Conservation (phyloP, 2,888 invertebrate genomes). For the Mesochorus sp. region DNA sequence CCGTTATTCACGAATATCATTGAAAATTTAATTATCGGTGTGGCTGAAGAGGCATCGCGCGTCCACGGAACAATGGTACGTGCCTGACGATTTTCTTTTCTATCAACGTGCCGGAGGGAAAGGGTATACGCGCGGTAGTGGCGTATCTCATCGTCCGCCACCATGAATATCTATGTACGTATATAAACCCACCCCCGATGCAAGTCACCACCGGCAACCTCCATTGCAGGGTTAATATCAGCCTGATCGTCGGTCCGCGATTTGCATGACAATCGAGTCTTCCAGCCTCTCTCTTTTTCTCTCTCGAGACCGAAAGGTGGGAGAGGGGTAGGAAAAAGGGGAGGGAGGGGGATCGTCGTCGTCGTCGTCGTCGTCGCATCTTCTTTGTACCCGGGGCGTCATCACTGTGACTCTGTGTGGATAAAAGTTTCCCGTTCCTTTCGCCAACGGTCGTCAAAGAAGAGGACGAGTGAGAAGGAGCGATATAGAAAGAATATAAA, state of each 20-base stretch:
- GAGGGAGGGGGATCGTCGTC: constrained; percentile 44
- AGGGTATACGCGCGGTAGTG: constrained; percentile 24
- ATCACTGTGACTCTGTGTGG: constrained; percentile 57
- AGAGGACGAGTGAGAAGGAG: constrained; percentile 39
- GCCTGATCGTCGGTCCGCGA: constrained; percentile 69
- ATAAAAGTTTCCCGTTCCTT: constrained; percentile 42
- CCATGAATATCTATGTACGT: background rate
- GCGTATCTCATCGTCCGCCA: constrained; percentile 6
- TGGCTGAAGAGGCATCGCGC: constrained; percentile 37
- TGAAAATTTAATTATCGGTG: constrained; percentile 57
- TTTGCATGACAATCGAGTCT: constrained; percentile 76
- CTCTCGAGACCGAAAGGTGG: too few relatives aligned
- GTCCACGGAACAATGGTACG: constrained; percentile 51
- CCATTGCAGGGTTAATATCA: constrained; percentile 71
- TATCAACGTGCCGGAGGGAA: constrained; percentile 43
- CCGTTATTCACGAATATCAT: constrained; percentile 49
- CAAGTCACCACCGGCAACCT: constrained; percentile 24
- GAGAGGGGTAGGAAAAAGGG: too few relatives aligned
- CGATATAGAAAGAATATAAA: constrained; percentile 5
- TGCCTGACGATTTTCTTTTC: constrained; percentile 60
- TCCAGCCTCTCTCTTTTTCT: constrained; percentile 19
- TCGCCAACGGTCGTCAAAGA: constrained; percentile 53
- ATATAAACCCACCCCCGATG: background rate
- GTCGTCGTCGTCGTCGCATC: constrained; percentile 35
- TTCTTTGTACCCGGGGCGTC: constrained; percentile 56